Conservation (phyloP, 2,797 vertebrate species). For the Peromyscus nudipes region DNA sequence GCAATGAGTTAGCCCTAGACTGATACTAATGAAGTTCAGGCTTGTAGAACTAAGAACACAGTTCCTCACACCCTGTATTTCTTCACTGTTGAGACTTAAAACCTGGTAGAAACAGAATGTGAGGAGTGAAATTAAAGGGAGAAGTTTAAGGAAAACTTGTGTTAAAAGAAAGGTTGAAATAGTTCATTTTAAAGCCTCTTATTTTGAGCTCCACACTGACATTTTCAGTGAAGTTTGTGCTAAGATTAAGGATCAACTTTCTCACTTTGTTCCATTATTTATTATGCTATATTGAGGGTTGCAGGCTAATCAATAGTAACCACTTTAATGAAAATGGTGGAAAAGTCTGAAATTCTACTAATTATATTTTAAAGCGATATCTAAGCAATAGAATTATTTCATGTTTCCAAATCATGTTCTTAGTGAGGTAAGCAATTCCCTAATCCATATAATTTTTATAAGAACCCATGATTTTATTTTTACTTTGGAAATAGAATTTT, state of each 20-base stretch:
- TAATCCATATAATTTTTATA: not conserved
- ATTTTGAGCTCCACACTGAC: not conserved
- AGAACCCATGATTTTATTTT: conserved; percentile 52
- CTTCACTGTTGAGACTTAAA: not conserved
- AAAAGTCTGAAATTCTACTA: not conserved
- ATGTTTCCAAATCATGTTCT: conserved; percentile 9
- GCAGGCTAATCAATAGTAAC: not conserved
- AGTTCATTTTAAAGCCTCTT: not conserved
- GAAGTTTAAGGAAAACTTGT: not conserved
- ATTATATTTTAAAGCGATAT: not conserved
- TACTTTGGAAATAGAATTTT: conserved; percentile 31
- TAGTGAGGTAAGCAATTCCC: conserved; percentile 43
- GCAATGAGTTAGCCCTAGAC: not conserved
- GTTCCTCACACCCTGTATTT: not conserved
- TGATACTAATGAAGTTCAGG: not conserved
- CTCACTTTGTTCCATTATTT: not conserved
- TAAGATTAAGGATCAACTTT: not conserved
- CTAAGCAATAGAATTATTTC: not conserved
- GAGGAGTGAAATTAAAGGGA: not conserved
- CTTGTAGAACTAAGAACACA: conserved; percentile 8
- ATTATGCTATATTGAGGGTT: not conserved
- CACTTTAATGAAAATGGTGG: not conserved
- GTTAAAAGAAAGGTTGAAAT: not conserved
- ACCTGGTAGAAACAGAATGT: not conserved
- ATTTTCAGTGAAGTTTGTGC: not conserved